These are phyloP conservation scores for Aricia artaxerxes DNA, from an alignment of 2,888 invertebrate genomes.

Conservation along the genomic window DNA sequence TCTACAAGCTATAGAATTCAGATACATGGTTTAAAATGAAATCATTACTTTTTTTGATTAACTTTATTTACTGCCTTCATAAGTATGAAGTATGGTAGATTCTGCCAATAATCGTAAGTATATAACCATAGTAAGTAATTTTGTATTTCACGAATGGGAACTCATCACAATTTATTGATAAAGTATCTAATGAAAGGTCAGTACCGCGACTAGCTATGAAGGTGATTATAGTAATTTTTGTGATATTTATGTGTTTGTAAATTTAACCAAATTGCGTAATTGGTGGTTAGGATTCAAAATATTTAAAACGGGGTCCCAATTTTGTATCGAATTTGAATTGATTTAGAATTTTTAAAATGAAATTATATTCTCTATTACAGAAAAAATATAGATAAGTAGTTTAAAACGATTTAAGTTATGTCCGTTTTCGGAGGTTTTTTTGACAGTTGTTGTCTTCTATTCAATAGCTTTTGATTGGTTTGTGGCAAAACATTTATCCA, in stretches of 20 bases:
- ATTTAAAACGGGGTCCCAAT: slow-evolving; percentile 12
- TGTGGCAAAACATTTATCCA: too few relatives aligned
- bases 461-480: too few relatives aligned
- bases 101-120: too few relatives aligned
- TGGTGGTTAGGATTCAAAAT: slow-evolving; percentile 41
- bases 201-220: slow-evolving; percentile 37
- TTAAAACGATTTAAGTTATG: not conserved
- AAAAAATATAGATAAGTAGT: not conserved
- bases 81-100: too few relatives aligned
- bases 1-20: too few relatives aligned
- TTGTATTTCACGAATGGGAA: too few relatives aligned
- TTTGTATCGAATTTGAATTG: slow-evolving; percentile 20
- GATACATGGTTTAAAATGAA: too few relatives aligned
- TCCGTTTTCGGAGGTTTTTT: not conserved
- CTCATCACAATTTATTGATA: not conserved
- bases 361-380: not conserved
- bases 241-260: slow-evolving; percentile 51
- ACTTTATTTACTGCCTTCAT: too few relatives aligned
- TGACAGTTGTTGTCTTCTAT: not conserved
- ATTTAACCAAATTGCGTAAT: slow-evolving; percentile 57
- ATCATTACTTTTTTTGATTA: too few relatives aligned
- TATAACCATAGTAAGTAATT: too few relatives aligned
- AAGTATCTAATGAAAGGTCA: slow-evolving; percentile 39
- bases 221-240: slow-evolving; percentile 54
- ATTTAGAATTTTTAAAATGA: not conserved